phyloP scores from a whole-genome alignment of 2,797 vertebrate species.

The Graptemys geographica region DNA sequence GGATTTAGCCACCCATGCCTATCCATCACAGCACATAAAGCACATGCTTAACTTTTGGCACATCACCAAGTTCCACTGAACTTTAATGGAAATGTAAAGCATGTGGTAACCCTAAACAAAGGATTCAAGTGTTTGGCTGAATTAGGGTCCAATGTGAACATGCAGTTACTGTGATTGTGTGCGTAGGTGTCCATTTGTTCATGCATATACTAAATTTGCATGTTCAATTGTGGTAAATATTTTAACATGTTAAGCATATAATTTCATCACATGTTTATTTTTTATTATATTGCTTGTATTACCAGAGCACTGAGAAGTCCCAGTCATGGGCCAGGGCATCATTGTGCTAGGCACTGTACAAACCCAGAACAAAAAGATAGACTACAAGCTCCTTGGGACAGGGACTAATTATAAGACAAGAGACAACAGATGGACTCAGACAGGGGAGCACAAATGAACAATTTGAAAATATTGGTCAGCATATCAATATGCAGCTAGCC shows the following conservation, averaged over 20 bases:
- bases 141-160: background rate
- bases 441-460: background rate
- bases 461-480: too few species aligned
- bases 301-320: background rate
- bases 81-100: background rate
- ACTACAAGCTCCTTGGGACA: background rate
- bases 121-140: background rate
- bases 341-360: background rate
- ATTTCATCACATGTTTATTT: background rate
- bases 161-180: background rate
- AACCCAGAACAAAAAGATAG: background rate
- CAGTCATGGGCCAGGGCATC: background rate
- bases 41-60: background rate
- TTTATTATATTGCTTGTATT: background rate
- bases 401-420: background rate
- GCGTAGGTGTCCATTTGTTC: background rate
- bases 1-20: background rate
- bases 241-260: background rate
- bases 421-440: background rate
- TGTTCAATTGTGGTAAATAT: background rate
- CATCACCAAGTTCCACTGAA: background rate
- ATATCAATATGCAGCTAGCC: background rate
- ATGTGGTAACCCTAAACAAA: background rate
- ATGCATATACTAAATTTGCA: background rate
- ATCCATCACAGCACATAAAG: background rate